Conservation (phyloP, 2,797 vertebrate species). For the Acipenser transmontanus region DNA sequence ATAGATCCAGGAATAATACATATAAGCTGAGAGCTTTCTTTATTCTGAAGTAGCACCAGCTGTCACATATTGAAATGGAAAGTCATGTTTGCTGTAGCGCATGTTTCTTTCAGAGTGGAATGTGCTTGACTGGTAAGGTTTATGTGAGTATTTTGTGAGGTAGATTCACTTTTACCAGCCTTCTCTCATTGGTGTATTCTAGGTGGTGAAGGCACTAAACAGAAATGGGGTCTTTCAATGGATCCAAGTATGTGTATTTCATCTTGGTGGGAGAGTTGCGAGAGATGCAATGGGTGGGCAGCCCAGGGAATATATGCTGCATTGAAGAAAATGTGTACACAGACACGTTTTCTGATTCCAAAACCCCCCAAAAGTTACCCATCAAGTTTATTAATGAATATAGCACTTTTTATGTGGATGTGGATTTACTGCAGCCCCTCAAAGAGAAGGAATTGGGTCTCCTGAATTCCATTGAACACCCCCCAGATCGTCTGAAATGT, state of each 20-base stretch:
- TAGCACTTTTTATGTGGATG: rapidly evolving
- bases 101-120: too few relatives aligned
- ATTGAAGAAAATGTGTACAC: constrained; percentile 20
- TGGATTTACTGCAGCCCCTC: constrained; percentile 34
- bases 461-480: constrained; percentile 44
- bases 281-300: neutral
- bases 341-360: rapidly evolving
- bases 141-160: too few relatives aligned
- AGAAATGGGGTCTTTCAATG: too few relatives aligned
- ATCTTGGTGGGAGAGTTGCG: constrained; percentile 46
- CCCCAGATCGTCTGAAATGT: constrained; percentile 45
- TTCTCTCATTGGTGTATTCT: too few relatives aligned
- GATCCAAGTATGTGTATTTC: constrained; percentile 41
- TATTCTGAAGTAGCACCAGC: too few relatives aligned
- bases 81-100: too few relatives aligned
- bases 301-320: constrained; percentile 49
- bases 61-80: too few relatives aligned
- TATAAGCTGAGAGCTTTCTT: too few relatives aligned
- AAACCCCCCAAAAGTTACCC: neutral
- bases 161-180: too few relatives aligned
- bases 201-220: too few relatives aligned
- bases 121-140: too few relatives aligned
- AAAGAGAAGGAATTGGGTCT: constrained; percentile 28
- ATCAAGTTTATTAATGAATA: neutral
- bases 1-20: too few relatives aligned